Evolutionary conservation across 2,888 invertebrate genomes (phyloP), one percentile per base, ranked within the genome.

Genomic region (Tetranychus piercei): DNA sequence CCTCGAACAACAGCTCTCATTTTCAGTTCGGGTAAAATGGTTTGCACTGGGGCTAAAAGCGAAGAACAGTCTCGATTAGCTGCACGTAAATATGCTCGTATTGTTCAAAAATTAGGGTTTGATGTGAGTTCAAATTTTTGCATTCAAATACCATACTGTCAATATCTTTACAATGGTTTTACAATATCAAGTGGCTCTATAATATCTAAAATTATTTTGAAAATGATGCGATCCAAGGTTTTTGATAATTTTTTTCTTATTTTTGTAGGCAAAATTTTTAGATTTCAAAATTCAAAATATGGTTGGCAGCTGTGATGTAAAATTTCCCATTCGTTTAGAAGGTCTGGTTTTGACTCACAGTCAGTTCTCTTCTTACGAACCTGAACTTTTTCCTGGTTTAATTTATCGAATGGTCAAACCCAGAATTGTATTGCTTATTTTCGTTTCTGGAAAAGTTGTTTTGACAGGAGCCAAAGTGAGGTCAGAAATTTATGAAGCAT

Each of bases 381-480:
- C 99, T 0, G 99, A 99, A 84, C 84, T 99, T 75, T 99, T 99
- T 84, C 96, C 99, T 8, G 99, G 97, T n/a, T 86, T 99, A 45
- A 94, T 99, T 75, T 99, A 99, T 82, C 87, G 97, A 80, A 92
- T 99, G 93, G 91, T 97, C 67, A 90, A 92, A 80, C 97, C 97
- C 0, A 88, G 94, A 79, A 89, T 99, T 78, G 97, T 97, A 6
- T 84, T 99, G 77, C 85, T 99, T 15, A 96, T 99, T 82, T 99
- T 99, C 85, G 97, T 99, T 1, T 97, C 96, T 82, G 99, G 99
- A 75, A 99, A 99, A 87, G 89, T 99, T 78, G 97, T 99, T 1
- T 89, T 99, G 77, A 99, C 97, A 80, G 84, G 86, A 73, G 86
- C 86, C 73, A 86, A 86, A 80, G 84, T 84, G 43, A 80, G 85